Evolutionary conservation across 2,888 invertebrate species (phyloP), one percentile per base, ranked within the genome.

Genomic region (Cantharis flavilabris): DNA sequence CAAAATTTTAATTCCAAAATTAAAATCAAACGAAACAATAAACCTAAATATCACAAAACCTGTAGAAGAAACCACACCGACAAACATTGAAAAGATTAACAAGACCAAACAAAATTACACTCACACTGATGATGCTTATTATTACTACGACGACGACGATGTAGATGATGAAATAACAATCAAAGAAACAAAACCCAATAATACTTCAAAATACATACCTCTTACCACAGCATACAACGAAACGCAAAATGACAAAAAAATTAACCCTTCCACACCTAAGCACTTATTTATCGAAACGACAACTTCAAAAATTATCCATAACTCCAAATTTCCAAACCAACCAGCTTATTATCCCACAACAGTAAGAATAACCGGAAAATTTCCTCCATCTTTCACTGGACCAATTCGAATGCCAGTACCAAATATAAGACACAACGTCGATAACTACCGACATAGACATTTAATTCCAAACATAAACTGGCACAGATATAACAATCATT

Each of bases 141-240:
- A 75, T 28, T 75, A 75, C n/a, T 75, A 75, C 18, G 71, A 75
- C 26, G 74, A 74, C 63, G 75, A 75, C 7, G 14, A 65, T 71
- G 26, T 1, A 20, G 71, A 71, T 13, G 63, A 30, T 10, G 62
- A 65, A 20, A 26, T 7, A 23, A 14, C n/a, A 62, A 18, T 26
- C 26, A 71, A 75, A 23, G 18, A 28, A 16, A n/a, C 26, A 0
- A 20, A 67, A 67, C 13, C 65, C 2, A 26, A 67, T n/a, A 67
- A 3, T 64, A 64, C 64, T 67, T 23, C 65, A 13, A 14, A 26
- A 14, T 67, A 67, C 4, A 20, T 26, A 67, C 65, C 65, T 10
- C n/a, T 16, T 23, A 23, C 1, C 0, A 67, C 20, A n/a, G 3
- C 5, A 13, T 49, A 49, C 49, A 49, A 49, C 49, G n/a, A 49